A percentile compares a stretch with the other conserved stretches of the same genome.
These are phyloP conservation scores for Pseudochaenichthys georgianus DNA, from an alignment of 2,797 vertebrate species.

Conservation along the genomic window DNA sequence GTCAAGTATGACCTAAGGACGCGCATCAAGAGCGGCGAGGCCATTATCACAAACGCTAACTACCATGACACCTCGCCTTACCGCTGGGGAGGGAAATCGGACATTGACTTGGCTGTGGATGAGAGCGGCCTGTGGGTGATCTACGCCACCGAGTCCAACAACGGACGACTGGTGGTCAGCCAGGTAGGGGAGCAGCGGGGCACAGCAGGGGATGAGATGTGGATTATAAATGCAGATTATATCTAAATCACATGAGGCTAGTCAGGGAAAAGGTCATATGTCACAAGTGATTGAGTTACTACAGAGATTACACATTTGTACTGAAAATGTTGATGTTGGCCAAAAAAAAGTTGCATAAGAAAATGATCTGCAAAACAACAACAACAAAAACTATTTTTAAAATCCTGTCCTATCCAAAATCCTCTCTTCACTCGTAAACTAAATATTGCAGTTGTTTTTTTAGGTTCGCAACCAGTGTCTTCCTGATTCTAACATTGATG, in stretches of 20 bases:
- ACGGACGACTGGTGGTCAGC: constrained; percentile 92
- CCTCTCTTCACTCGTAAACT: constrained; percentile 31
- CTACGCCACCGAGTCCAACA: constrained; percentile 94
- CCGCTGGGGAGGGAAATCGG: constrained; percentile 96
- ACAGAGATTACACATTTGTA: constrained; percentile 44
- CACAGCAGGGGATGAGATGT: constrained; percentile 46
- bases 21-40: constrained; percentile 96
- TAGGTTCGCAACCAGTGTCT: background rate
- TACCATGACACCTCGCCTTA: constrained; percentile 97
- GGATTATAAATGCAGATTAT: constrained; percentile 70
- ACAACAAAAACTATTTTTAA: constrained; percentile 32
- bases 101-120: constrained; percentile 95
- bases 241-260: constrained; percentile 58
- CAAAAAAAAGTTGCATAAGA: too few species aligned
- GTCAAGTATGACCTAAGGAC: constrained; percentile 95
- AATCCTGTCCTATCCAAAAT: constrained; percentile 54
- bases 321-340: too few species aligned
- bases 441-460: constrained; percentile 53
- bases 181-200: constrained; percentile 86
- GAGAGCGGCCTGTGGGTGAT: constrained; percentile 97
- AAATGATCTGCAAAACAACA: too few species aligned
- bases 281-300: constrained; percentile 42
- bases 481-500: constrained; percentile 7
- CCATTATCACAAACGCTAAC: constrained; percentile 94
- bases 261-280: constrained; percentile 49